A percentile compares a stretch with the other conserved stretches of the same genome.
These are phyloP conservation scores for Lepidocyrtoides sp. DNA, from an alignment of 2,888 invertebrate genomes.

Conservation along the genomic window DNA sequence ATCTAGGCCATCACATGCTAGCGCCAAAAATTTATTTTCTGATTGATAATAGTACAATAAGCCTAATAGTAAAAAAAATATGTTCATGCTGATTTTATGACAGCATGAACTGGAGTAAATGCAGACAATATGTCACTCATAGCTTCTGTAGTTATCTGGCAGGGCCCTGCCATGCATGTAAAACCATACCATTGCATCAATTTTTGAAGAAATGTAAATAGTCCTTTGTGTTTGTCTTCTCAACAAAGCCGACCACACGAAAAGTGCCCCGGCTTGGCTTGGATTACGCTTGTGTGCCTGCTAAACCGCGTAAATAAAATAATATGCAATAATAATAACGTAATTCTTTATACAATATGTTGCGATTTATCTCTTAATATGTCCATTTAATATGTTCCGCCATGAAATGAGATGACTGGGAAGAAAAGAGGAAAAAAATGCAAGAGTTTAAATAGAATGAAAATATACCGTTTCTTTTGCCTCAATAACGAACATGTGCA, in stretches of 20 bases:
- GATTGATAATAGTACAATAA: slow-evolving; percentile 43
- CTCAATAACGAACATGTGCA: slow-evolving; percentile 30
- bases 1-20: slow-evolving; percentile 53
- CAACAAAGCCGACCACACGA: slow-evolving; percentile 33
- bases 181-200: slow-evolving; percentile 42
- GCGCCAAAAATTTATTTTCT: slow-evolving; percentile 37
- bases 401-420: slow-evolving; percentile 39
- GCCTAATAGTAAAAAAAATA: neutral
- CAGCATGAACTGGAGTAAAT: slow-evolving; percentile 59
- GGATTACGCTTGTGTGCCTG: neutral
- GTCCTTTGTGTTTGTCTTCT: neutral
- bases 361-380: slow-evolving; percentile 42
- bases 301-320: slow-evolving; percentile 38
- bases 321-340: slow-evolving; percentile 52
- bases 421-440: slow-evolving; percentile 7
- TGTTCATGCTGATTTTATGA: slow-evolving; percentile 10
- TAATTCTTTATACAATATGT: slow-evolving; percentile 44
- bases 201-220: neutral
- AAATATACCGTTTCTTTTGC: slow-evolving; percentile 65
- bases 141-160: neutral
- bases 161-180: slow-evolving; percentile 46
- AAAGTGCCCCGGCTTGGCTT: slow-evolving; percentile 6
- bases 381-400: slow-evolving; percentile 1
- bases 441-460: slow-evolving; percentile 1
- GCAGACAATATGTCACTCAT: neutral